Percentiles rank a stretch among this genome's conserved stretches.
These are phyloP conservation scores for Campopleginae sp. DNA, from an alignment of 2,888 invertebrate species.

Conservation along the genomic window DNA sequence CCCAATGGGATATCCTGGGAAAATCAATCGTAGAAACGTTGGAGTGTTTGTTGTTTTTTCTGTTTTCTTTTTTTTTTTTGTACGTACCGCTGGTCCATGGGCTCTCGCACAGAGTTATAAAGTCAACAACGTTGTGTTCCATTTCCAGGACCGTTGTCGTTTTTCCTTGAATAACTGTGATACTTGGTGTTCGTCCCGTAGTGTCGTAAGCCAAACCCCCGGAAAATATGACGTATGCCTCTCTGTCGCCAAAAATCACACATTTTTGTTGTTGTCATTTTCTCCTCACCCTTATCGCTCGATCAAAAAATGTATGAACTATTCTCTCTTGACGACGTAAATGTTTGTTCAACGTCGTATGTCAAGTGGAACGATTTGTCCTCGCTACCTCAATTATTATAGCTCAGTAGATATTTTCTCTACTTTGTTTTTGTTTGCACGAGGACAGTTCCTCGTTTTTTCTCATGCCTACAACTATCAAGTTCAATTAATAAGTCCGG, in stretches of 20 bases:
- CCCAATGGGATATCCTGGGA: conserved; percentile 31
- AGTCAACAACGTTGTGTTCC: conserved; percentile 99
- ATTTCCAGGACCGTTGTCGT: conserved; percentile 99
- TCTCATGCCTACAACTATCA: not conserved
- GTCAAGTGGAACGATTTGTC: conserved; percentile 17
- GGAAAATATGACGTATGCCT: conserved; percentile 98
- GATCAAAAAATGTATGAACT: conserved; percentile 19
- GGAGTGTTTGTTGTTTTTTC: not conserved
- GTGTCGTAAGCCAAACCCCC: conserved; percentile 97
- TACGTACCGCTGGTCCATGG: conserved; percentile 95
- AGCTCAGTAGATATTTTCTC: not conserved
- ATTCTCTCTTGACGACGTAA: not conserved
- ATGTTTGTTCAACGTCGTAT: not conserved
- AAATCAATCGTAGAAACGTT: conserved; percentile 29
- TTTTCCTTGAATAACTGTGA: conserved; percentile 98
- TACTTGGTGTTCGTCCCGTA: conserved; percentile 95
- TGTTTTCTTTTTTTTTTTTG: not conserved
- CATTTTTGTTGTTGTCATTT: not conserved
- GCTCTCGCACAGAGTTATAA: conserved; percentile 97
- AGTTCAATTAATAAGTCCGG: not conserved
- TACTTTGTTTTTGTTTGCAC: not conserved
- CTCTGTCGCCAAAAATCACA: conserved; percentile 86
- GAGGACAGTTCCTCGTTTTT: not conserved
- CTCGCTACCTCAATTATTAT: not conserved
- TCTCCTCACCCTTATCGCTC: conserved; percentile 1